A percentile compares a stretch with the other conserved stretches of the same genome.
phyloP scores from a whole-genome alignment of 2,888 invertebrate species.

The Sthenelais limicola region DNA sequence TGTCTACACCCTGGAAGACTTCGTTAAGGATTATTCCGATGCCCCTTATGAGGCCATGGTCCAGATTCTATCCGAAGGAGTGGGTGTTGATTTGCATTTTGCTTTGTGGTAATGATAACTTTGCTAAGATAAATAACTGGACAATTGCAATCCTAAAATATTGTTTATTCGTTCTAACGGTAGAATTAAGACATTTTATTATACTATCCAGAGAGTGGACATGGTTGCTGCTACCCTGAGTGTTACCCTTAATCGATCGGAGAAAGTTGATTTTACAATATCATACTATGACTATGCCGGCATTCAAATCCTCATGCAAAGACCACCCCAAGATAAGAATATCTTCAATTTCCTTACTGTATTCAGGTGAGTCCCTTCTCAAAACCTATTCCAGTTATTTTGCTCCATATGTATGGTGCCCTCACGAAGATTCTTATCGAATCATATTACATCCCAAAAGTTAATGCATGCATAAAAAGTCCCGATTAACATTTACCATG shows the following conservation, averaged over 20 bases:
- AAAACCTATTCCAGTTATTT: no score
- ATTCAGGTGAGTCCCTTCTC: neutral
- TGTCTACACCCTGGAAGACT: conserved; percentile 68
- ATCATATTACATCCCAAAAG: no score
- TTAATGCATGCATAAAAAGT: no score
- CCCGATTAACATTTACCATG: neutral
- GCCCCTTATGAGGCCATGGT: conserved; percentile 48
- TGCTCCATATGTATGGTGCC: no score
- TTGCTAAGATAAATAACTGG: no score
- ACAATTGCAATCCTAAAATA: neutral
- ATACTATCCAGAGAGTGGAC: conserved; percentile 53
- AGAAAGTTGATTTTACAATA: conserved; percentile 53
- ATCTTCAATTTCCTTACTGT: conserved; percentile 35
- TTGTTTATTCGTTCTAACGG: neutral
- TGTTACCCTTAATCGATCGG: conserved; percentile 52
- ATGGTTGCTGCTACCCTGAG: conserved; percentile 57
- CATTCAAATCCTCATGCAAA: conserved; percentile 57
- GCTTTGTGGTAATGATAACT: neutral
- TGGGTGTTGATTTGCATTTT: conserved; percentile 26
- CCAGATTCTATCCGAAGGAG: conserved; percentile 45
- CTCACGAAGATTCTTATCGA: no score
- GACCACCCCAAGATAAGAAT: conserved; percentile 45
- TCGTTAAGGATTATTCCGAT: neutral
- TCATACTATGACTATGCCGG: conserved; percentile 58
- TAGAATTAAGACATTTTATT: no score